Evolutionary conservation across 2,888 invertebrate genomes (phyloP), one percentile per base, ranked within the genome.

Genomic region (Siphonodentalium dalli): DNA sequence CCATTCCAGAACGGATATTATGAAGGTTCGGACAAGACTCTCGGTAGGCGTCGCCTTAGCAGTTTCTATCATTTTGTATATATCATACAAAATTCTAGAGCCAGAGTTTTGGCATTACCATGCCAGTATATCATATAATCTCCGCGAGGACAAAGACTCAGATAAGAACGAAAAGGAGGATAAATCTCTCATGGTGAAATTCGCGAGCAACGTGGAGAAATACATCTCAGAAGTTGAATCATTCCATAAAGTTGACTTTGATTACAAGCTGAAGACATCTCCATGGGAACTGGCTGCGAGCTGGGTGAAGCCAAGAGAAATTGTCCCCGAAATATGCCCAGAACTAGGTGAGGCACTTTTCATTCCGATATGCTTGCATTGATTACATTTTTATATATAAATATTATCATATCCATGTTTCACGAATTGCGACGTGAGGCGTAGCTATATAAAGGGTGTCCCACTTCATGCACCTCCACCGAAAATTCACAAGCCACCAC

Each of bases 241-340:
- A n/a, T n/a, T n/a, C n/a, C n/a, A n/a, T 45, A 28, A 39, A 44
- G 28, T 69, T 11, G 46, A 69, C 47, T 61, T 53, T 35, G 35
- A 52, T 15, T 46, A 55, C 42, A 44, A 57, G 15, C 20, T 68
- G 21, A 41, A 42, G n/a, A 56, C 63, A 9, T 66, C 69, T 8
- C 71, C 71, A 31, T 80, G 79, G 80, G 56, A 47, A 18, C 47
- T 79, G 5, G 78, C 80, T 2, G 71, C 65, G 18, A 62, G 61
- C 4, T 80, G 80, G 80, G 73, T 81, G 2, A 69, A 64, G 15
- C 43, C 69, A 2, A 55, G 77, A 40, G 60, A 74, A 46, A 67
- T 81, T 4, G 69, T 72, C 58, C 76, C 77, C 6, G 73, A 72
- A 34, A 42, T 65, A 27, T 61, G 66, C 4, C 75, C 77, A 11